Conservation (phyloP, 2,888 invertebrate genomes). For the Pristionchus exspectatus region DNA sequence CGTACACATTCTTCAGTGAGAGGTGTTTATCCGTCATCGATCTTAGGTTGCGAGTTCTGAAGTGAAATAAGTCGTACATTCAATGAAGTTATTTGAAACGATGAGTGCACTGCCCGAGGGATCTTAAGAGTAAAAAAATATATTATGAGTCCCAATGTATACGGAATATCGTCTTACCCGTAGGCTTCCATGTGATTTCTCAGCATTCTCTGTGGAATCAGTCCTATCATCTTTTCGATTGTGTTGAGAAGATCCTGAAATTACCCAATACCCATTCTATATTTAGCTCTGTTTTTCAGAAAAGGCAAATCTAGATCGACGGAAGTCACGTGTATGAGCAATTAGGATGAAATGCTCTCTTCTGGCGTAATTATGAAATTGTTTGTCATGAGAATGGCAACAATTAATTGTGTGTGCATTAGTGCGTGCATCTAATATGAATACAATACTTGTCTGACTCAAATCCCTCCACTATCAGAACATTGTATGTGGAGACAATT, state of each 20-base stretch:
- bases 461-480: too few species aligned
- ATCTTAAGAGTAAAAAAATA: background rate
- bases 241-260: constrained; percentile 3
- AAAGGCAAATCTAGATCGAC: background rate
- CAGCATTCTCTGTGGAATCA: background rate
- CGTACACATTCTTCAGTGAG: background rate
- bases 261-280: background rate
- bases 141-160: background rate
- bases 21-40: background rate
- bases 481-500: too few species aligned
- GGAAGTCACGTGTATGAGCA: background rate
- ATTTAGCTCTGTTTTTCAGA: background rate
- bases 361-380: too few species aligned
- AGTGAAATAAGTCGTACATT: background rate
- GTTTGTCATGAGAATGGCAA: too few species aligned
- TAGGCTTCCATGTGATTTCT: background rate
- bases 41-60: background rate
- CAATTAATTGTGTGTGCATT: too few species aligned
- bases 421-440: background rate
- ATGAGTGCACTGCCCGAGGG: background rate
- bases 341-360: background rate
- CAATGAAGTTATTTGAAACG: background rate
- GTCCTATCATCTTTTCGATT: background rate
- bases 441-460: background rate
- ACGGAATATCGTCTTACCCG: background rate